phyloP scores from a whole-genome alignment of 2,888 invertebrate genomes.

The Frankliniella fusca region DNA sequence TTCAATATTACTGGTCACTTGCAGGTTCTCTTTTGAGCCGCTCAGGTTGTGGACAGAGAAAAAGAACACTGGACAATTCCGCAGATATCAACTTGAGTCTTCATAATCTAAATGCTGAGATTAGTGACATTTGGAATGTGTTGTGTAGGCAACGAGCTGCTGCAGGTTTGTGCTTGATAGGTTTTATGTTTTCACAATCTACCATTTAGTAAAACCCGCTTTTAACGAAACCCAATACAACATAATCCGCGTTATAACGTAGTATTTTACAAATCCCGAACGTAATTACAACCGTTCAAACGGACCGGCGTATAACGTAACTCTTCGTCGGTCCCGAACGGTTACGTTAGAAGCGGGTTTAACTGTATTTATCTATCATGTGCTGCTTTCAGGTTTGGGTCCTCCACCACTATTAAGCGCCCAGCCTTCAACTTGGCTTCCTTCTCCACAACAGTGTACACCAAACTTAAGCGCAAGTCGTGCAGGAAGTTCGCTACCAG shows the following conservation, averaged over 20 bases:
- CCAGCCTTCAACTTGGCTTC: not conserved
- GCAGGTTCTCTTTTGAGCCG: not conserved
- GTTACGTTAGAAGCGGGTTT: no score
- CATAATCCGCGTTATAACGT: no score
- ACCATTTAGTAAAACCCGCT: not conserved
- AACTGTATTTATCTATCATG: not conserved
- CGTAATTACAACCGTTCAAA: no score
- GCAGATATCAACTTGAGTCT: constrained; percentile 61
- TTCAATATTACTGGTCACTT: not conserved
- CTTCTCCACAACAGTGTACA: not conserved
- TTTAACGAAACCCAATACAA: no score
- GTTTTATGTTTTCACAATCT: not conserved
- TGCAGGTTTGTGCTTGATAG: not conserved
- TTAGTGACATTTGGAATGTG: constrained; percentile 59
- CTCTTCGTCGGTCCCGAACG: no score
- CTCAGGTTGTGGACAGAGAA: not conserved
- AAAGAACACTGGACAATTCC: constrained; percentile 44
- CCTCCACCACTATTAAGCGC: not conserved
- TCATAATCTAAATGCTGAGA: constrained; percentile 66
- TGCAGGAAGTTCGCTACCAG: not conserved
- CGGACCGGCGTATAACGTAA: no score
- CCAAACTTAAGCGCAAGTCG: not conserved
- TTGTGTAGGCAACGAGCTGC: constrained; percentile 6
- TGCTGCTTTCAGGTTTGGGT: not conserved
- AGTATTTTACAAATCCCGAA: no score